A percentile compares a stretch with the other conserved stretches of the same genome.
Conservation (phyloP, 2,113 vertebrate species). For the Melospiza georgiana region DNA sequence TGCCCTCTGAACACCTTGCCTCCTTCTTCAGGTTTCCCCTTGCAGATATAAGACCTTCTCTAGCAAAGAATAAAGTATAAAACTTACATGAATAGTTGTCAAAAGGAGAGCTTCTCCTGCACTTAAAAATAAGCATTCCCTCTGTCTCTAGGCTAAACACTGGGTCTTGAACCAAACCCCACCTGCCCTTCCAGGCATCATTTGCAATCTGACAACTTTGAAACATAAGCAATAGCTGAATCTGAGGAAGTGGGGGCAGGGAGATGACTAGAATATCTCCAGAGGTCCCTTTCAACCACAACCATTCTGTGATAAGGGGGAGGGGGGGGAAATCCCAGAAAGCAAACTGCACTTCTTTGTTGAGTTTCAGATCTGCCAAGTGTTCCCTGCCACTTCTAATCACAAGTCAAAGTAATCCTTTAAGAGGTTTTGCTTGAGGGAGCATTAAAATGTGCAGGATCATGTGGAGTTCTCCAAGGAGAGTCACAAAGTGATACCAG, state of each 20-base stretch:
- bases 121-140: not conserved
- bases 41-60: not conserved
- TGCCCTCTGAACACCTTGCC: not conserved
- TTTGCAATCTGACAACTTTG: not conserved
- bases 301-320: not conserved
- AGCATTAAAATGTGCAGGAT: not conserved
- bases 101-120: not conserved
- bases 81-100: not conserved
- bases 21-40: not conserved
- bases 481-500: not conserved
- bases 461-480: not conserved
- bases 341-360: not conserved
- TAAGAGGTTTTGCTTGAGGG: conserved; percentile 44
- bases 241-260: not conserved
- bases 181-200: not conserved
- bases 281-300: not conserved
- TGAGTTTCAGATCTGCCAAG: not conserved
- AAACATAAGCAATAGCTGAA: not conserved
- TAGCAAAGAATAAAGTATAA: not conserved
- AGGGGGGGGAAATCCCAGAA: not conserved
- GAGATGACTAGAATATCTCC: not conserved
- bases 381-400: conserved; percentile 26
- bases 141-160: not conserved
- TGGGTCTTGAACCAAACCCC: not conserved
- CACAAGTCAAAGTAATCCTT: conserved; percentile 34